Conservation (phyloP, 2,888 invertebrate species). For the Nineta flava region DNA sequence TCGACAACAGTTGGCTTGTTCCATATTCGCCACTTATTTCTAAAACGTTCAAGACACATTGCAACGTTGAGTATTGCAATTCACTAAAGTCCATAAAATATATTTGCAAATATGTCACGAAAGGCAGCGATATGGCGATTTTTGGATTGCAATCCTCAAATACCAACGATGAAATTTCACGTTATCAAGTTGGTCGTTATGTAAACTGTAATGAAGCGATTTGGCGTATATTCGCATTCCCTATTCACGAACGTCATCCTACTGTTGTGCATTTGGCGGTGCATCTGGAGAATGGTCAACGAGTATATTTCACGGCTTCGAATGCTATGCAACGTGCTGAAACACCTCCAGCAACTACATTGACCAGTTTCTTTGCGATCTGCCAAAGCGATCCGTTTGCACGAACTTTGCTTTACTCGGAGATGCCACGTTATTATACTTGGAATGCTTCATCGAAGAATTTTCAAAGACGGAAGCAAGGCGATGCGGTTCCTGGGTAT, state of each 20-base stretch:
- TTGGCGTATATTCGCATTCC: constrained; percentile 11
- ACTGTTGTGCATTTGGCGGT: constrained; percentile 11
- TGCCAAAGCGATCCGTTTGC: constrained; percentile 15
- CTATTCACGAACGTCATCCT: constrained; percentile 5
- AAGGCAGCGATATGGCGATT: constrained; percentile 14
- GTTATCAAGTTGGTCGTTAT: constrained; percentile 14
- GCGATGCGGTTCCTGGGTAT: constrained; percentile 12
- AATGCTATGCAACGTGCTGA: constrained; percentile 10
- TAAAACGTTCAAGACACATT: too few species aligned
- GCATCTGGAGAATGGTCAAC: constrained; percentile 13
- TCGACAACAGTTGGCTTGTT: constrained; percentile 13
- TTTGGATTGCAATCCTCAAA: constrained; percentile 10
- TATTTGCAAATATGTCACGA: constrained; percentile 20
- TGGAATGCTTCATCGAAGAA: constrained; percentile 19
- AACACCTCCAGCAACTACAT: constrained; percentile 12
- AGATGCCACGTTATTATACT: constrained; percentile 20
- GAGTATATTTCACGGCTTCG: constrained; percentile 13
- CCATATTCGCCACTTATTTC: constrained; percentile 16
- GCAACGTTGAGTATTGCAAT: constrained; percentile 18
- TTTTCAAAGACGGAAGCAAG: constrained; percentile 19
- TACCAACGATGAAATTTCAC: too few species aligned
- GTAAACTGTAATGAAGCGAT: constrained; percentile 14
- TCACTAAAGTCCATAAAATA: constrained; percentile 19
- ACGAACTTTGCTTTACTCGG: constrained; percentile 19
- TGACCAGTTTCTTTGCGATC: constrained; percentile 12